These are phyloP conservation scores for Agrilus cyanescens DNA, from an alignment of 2,888 invertebrate species.

Conservation along the genomic window DNA sequence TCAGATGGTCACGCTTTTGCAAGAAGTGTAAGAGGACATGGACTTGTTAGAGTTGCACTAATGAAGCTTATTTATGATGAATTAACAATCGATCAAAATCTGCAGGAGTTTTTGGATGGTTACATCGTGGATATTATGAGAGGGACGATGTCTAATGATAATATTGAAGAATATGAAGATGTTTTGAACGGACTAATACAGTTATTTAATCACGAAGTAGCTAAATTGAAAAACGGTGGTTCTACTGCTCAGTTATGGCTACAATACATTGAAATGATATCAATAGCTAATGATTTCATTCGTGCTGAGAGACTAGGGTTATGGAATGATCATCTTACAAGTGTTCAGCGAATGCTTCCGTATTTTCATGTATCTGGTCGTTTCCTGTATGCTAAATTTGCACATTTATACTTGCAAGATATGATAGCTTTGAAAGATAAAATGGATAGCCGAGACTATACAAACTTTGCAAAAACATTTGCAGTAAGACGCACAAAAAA, in stretches of 20 bases:
- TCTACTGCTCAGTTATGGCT: conserved; percentile 11
- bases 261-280: conserved; percentile 14
- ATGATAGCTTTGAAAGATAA: no score
- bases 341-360: no score
- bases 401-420: conserved; percentile 9
- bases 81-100: conserved; percentile 4
- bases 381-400: conserved; percentile 5
- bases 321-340: conserved; percentile 6
- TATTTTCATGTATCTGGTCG: no score
- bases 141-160: conserved; percentile 3
- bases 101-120: conserved; percentile 1
- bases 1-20: conserved; percentile 4
- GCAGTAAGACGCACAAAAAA: no score
- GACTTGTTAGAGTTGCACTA: conserved; percentile 3
- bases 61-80: conserved; percentile 2
- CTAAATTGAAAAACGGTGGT: conserved; percentile 5
- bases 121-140: conserved; percentile 3
- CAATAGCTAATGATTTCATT: conserved; percentile 12
- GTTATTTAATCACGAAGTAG: conserved; percentile 6
- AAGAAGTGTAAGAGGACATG: conserved; percentile 6
- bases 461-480: conserved; percentile 3
- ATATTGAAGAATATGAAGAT: conserved; percentile 3
- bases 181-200: background rate
- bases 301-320: conserved; percentile 12
- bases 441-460: conserved; percentile 1